Evolutionary conservation across 2,113 vertebrate species (phyloP), one percentile per base, ranked within the genome.

Genomic region (Phoxinus phoxinus): DNA sequence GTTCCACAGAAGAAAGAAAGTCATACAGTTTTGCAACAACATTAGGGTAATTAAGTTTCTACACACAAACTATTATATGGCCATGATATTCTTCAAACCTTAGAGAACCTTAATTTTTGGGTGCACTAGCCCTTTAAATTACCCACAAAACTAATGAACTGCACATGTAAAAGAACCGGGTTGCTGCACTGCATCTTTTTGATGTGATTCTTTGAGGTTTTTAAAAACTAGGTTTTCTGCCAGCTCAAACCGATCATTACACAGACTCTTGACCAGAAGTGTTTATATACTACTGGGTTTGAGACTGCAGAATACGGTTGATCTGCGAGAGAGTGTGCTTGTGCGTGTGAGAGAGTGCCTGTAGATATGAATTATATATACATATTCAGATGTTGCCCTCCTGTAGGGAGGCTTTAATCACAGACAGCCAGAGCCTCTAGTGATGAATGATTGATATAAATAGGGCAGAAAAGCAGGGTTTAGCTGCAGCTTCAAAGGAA

Each of bases 391-490:
- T 91, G 91, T 91, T 92, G 90, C 89, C 90, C 91, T 93, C 90
- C 90, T 92, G 92, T 82, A 92, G 92, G 86, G 87, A 86, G 88
- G 92, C 92, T 94, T 94, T 95, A 95, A 95, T 95, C 94, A 94
- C 92, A 92, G 91, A 90, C 90, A 93, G 92, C 90, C 92, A 91
- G 90, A 82, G 91, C 92, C 92, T 91, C 90, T 87, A 86, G 92
- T 92, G 94, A 94, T 95, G 92, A 94, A 95, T 94, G 94, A 95
- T 94, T 95, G 93, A 95, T 94, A 92, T 92, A 94, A 95, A 94
- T 93, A 90, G 94, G 94, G 92, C 92, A 90, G 90, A 93, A 92
- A 91, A 91, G 89, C 81, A 81, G 44, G 83, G 87, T 92, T 93
- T 93, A 91, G 87, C 91, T 91, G 85, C 0, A 81, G 89, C 94